Base-by-base conservation (phyloP, 2,888 invertebrate species). In the Cataglyphis albicans region DNA sequence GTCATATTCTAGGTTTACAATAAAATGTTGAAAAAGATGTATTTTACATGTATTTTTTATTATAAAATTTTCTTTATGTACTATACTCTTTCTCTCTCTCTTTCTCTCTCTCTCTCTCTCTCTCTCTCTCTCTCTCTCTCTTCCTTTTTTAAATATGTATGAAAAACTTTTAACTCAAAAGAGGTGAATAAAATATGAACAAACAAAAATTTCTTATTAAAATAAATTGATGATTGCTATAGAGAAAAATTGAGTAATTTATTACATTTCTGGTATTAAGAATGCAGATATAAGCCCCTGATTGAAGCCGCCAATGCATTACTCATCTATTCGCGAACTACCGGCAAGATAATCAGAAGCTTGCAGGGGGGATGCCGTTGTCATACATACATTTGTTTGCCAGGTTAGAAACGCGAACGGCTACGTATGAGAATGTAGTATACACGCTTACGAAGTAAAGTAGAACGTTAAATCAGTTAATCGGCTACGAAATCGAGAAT, bases 281-380 rank as follows among this genome's bases (percentile, higher is more conserved):
- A 35, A 52, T 65, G 29, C 25, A 65, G 15, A n/a, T 52, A 7
- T 10, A 38, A 12, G 41, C 44, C 44, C 57, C 48, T 0, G 52
- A 44, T 78, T 15, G 32, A 57, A 29, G 41, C 44, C 41, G 67
- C 67, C 55, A 78, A 59, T 32, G 70, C 32, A 70, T 85, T 78
- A 84, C 74, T 74, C 84, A 80, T 41, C 61, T 63, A 86, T 41
- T 4, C 78, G 82, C 73, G 73, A 81, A 76, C 81, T 88, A 84
- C 65, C 86, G 73, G 82, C 74, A 41, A n/a, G 65, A 61, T 65
- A 81, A 64, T 59, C 82, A 65, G 84, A 81, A 83, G 35, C 65
- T 44, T n/a, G 63, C 76, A 59, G 78, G 81, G 88, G 84, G 82
- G 83, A 67, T 59, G 38, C 38, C 21, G 32, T 59, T 57, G 78